These are phyloP conservation scores for Myopa testacea DNA, from an alignment of 2,888 invertebrate species.

Conservation along the genomic window DNA sequence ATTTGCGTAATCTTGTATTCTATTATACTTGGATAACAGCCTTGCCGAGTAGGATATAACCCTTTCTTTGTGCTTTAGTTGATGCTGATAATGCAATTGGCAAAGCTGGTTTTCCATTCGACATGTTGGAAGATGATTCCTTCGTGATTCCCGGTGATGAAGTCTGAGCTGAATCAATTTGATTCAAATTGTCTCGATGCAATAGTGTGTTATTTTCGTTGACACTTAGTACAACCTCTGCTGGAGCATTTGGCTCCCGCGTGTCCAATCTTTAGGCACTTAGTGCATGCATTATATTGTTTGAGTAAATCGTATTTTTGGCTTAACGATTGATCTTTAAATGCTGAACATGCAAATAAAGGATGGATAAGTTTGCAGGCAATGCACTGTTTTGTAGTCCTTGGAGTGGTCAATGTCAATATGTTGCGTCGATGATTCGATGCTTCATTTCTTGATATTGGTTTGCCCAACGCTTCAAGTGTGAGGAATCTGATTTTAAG, in stretches of 20 bases:
- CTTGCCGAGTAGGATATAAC: background rate
- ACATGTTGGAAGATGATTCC: background rate
- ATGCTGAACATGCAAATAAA: slow-evolving; percentile 2
- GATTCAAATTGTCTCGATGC: background rate
- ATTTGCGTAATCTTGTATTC: background rate
- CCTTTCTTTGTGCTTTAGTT: background rate
- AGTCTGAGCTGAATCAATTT: background rate
- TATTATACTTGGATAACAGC: background rate
- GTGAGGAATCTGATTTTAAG: background rate
- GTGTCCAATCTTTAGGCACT: background rate
- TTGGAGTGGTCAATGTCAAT: background rate
- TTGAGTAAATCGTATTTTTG: slow-evolving; percentile 1
- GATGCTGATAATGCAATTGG: background rate
- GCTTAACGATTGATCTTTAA: background rate
- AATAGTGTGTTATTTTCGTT: background rate
- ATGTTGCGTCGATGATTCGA: background rate
- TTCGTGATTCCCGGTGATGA: background rate
- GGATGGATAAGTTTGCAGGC: background rate
- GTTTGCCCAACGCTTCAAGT: background rate
- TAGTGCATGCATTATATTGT: background rate
- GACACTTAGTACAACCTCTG: background rate
- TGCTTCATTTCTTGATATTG: background rate
- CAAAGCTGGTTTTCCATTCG: background rate
- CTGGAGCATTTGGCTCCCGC: background rate
- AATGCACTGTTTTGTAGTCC: background rate